Evolutionary conservation across 2,113 vertebrate genomes (phyloP).

Genomic region (Arvicanthis niloticus): DNA sequence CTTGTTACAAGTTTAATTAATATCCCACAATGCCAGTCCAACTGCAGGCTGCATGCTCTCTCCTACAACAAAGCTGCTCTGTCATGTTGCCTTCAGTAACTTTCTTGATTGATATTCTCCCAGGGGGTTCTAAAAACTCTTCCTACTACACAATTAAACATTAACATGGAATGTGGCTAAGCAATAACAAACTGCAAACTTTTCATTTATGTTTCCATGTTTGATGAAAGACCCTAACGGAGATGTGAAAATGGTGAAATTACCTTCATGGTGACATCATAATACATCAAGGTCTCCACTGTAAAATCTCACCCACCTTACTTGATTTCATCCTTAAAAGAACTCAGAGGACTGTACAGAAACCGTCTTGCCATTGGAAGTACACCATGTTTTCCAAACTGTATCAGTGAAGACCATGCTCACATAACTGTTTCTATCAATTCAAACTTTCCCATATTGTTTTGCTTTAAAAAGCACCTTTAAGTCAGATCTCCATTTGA

Average conservation of each 20-base stretch:
- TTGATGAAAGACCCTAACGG: neutral
- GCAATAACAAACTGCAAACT: neutral
- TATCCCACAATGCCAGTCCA: slow-evolving; percentile 48
- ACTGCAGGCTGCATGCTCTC: slow-evolving; percentile 49
- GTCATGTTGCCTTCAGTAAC: slow-evolving; percentile 38
- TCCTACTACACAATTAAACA: slow-evolving; percentile 37
- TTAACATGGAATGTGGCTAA: neutral
- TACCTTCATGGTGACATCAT: neutral
- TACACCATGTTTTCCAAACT: neutral
- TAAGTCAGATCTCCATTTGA: slow-evolving; percentile 29
- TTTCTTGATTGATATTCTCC: slow-evolving; percentile 53
- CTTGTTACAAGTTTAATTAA: slow-evolving; percentile 74
- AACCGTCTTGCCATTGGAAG: neutral
- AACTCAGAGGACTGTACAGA: neutral
- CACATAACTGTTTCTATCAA: neutral
- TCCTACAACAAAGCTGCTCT: slow-evolving; percentile 46
- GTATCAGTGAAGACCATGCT: neutral
- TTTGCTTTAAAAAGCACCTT: neutral
- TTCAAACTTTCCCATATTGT: neutral
- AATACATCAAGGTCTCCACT: neutral
- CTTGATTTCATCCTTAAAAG: neutral
- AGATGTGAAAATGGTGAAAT: neutral
- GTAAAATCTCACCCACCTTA: neutral
- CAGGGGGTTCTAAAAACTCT: slow-evolving; percentile 21
- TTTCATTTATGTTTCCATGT: neutral